These are phyloP conservation scores for Ecdyonurus torrentis DNA, from an alignment of 2,888 invertebrate genomes.

Conservation along the genomic window DNA sequence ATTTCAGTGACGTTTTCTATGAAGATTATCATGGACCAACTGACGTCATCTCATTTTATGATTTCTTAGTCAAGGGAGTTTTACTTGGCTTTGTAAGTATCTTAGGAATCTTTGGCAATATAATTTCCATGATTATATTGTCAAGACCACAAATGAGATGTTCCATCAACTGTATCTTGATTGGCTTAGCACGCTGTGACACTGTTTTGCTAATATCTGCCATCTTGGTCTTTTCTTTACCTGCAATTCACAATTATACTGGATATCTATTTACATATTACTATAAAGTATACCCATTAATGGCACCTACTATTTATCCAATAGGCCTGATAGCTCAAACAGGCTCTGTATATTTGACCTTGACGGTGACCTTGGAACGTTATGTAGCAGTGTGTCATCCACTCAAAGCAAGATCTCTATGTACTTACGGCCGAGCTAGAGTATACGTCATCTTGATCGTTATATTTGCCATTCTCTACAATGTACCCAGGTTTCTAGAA, in stretches of 20 bases:
- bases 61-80: constrained; percentile 69
- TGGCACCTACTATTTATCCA: constrained; percentile 66
- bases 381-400: constrained; percentile 92
- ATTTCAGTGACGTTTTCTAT: too few species aligned
- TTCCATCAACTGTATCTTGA: constrained; percentile 85
- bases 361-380: constrained; percentile 38
- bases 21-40: too few species aligned
- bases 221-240: constrained; percentile 68
- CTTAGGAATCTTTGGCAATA: constrained; percentile 76
- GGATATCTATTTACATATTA: constrained; percentile 55
- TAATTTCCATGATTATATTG: constrained; percentile 77
- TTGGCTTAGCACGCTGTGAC: constrained; percentile 87
- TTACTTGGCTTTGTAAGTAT: constrained; percentile 63
- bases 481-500: constrained; percentile 48
- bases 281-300: constrained; percentile 51
- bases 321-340: constrained; percentile 79
- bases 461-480: constrained; percentile 67
- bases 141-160: constrained; percentile 90
- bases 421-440: constrained; percentile 74
- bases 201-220: constrained; percentile 77
- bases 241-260: constrained; percentile 70
- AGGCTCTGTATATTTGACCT: constrained; percentile 75
- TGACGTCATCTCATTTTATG: constrained; percentile 22
- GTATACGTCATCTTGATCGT: constrained; percentile 71
- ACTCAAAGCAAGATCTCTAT: constrained; percentile 69